These are phyloP conservation scores for Tribolium castaneum DNA, from an alignment of 1,140 invertebrate species.

Conservation along the genomic window DNA sequence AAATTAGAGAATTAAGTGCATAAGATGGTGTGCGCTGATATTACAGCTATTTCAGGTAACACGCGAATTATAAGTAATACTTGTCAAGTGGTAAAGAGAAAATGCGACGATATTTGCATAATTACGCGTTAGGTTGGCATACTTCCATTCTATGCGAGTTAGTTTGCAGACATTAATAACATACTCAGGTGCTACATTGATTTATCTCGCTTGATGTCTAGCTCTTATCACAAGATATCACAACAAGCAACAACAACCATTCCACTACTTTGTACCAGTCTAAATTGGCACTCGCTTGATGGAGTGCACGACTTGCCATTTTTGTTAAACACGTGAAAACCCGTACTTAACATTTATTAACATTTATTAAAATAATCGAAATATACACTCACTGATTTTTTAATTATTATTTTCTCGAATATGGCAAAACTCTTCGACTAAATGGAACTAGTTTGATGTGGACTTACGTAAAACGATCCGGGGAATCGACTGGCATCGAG, in stretches of 20 bases:
- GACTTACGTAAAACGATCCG: too few relatives aligned
- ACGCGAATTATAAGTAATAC: slow-evolving; percentile 47
- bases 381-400: too few relatives aligned
- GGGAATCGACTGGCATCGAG: too few relatives aligned
- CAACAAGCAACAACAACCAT: not conserved
- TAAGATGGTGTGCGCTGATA: slow-evolving; percentile 14
- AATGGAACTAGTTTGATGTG: too few relatives aligned
- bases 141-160: slow-evolving; percentile 47
- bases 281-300: not conserved
- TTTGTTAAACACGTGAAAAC: not conserved
- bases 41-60: slow-evolving; percentile 40
- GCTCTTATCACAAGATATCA: slow-evolving; percentile 36
- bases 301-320: not conserved
- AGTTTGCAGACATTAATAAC: slow-evolving; percentile 49
- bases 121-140: slow-evolving; percentile 50
- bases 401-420: too few relatives aligned
- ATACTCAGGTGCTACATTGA: slow-evolving; percentile 52
- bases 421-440: too few relatives aligned
- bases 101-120: slow-evolving; percentile 51
- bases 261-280: not conserved
- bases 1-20: slow-evolving; percentile 27
- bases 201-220: slow-evolving; percentile 44
- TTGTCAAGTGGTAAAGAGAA: slow-evolving; percentile 50
- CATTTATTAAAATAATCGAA: not conserved
- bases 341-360: not conserved